Evolutionary conservation across 1,140 invertebrate species (phyloP).

Genomic region (Drosophila equinoxialis): DNA sequence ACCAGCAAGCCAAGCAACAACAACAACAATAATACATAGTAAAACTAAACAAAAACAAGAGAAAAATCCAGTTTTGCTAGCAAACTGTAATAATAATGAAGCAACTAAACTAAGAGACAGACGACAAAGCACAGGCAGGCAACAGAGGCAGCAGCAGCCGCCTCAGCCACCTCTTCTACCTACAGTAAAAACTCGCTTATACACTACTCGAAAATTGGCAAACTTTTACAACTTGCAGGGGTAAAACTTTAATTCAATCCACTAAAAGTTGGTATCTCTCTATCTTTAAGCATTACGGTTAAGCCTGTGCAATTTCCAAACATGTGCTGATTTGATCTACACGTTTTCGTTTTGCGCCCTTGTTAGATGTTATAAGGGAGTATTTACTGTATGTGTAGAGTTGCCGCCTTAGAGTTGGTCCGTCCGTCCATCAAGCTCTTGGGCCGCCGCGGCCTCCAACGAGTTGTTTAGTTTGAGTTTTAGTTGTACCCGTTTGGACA

Average conservation of each 20-base stretch:
- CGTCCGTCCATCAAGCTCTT: slow-evolving; percentile 16
- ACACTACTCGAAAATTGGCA: neutral
- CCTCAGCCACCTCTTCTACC: slow-evolving; percentile 7
- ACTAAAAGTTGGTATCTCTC: too few relatives aligned
- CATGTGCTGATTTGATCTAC: too few relatives aligned
- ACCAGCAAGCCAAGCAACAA: slow-evolving; percentile 26
- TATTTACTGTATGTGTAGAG: slow-evolving; percentile 28
- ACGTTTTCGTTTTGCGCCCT: too few relatives aligned
- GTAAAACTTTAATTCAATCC: too few relatives aligned
- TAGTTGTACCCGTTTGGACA: slow-evolving; percentile 65
- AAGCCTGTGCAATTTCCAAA: too few relatives aligned
- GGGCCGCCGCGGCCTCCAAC: slow-evolving; percentile 48
- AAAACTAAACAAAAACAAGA: slow-evolving; percentile 27
- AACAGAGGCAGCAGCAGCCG: neutral
- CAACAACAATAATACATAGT: slow-evolving; percentile 5
- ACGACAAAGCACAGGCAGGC: slow-evolving; percentile 29
- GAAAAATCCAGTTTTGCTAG: slow-evolving; percentile 69
- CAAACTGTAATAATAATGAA: slow-evolving; percentile 55
- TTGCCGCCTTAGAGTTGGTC: slow-evolving; percentile 45
- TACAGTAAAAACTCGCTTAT: neutral
- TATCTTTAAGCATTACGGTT: too few relatives aligned
- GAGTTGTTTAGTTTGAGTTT: slow-evolving; percentile 70
- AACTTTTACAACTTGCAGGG: neutral
- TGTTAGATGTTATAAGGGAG: slow-evolving; percentile 4
- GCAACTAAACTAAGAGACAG: slow-evolving; percentile 33